Evolutionary conservation across 2,888 invertebrate species (phyloP), one percentile per base, ranked within the genome.

Genomic region (Himalopsyche tibetana): DNA sequence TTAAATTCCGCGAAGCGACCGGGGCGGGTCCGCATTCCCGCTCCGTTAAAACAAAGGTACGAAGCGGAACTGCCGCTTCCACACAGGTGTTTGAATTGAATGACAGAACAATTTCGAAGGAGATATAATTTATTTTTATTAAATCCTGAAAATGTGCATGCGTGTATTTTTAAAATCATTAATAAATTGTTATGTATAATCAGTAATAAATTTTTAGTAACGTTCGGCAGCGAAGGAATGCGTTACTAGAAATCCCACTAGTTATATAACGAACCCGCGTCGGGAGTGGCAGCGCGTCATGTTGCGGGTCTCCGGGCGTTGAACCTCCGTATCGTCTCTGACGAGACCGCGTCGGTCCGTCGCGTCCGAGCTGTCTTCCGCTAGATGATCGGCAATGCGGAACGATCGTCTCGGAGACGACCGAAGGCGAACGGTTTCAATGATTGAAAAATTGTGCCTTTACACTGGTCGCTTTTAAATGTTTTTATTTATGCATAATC

Each of bases 391-490:
- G 11, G 45, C 45, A 36, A 80, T 40, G 42, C n/a, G 42, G 40
- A 45, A 11, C 28, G 45, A 42, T 38, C 81, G 55, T 36, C 19
- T 36, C 9, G 74, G 74, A 74, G 38, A 74, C 3, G 74, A 15
- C 74, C 38, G 74, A 12, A 74, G 19, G 45, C 19, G n/a, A 55
- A 55, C 55, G 82, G 56, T 17, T 38, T 38, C 55, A 55, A 82
- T 51, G 81, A 82, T 84, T 86, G 84, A 80, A 85, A 88, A 87
- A 88, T 87, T 87, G 88, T 88, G 88, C 88, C 88, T 88, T 88
- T 88, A 87, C 87, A 86, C 88, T 88, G 87, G 51, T 87, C 80
- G 87, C 87, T 87, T 88, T 87, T 85, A 88, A 83, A 87, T 87
- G 85, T 87, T 81, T 88, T 87, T 56, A 84, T 84, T 74, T 85